phyloP scores from a whole-genome alignment of 2,113 vertebrate genomes.

The Morone chrysops region DNA sequence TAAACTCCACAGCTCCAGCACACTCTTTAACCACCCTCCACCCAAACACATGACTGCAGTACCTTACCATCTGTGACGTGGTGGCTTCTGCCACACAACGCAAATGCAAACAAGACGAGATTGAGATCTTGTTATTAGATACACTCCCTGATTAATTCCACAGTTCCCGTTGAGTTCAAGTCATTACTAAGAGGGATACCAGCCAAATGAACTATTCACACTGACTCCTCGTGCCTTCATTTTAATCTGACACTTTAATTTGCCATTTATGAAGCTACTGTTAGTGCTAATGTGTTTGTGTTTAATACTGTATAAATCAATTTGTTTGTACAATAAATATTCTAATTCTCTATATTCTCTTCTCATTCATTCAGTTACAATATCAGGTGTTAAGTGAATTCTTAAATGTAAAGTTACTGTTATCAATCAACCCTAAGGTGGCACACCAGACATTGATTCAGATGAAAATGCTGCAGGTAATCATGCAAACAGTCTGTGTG shows the following conservation, averaged over 20 bases:
- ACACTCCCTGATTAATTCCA: slow-evolving; percentile 1
- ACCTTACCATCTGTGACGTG: background rate
- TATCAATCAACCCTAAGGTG: background rate
- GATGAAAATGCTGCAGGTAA: background rate
- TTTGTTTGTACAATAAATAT: background rate
- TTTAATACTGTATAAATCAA: background rate
- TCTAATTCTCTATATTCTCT: background rate
- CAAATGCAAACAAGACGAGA: background rate
- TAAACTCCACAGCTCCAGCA: background rate
- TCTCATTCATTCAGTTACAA: background rate
- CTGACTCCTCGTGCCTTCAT: background rate
- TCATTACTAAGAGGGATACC: slow-evolving; percentile 13
- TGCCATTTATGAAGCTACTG: background rate
- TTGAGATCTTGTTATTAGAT: background rate
- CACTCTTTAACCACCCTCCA: background rate
- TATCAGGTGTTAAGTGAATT: no score
- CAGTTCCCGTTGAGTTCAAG: slow-evolving; percentile 5
- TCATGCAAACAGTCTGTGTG: background rate
- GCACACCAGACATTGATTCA: background rate
- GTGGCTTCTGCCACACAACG: background rate
- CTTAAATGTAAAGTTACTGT: no score
- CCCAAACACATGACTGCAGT: background rate
- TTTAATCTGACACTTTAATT: background rate
- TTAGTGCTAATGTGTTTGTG: background rate
- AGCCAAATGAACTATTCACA: slow-evolving; percentile 8